Evolutionary conservation across 2,113 vertebrate species (phyloP).

Genomic region (Nestor notabilis): DNA sequence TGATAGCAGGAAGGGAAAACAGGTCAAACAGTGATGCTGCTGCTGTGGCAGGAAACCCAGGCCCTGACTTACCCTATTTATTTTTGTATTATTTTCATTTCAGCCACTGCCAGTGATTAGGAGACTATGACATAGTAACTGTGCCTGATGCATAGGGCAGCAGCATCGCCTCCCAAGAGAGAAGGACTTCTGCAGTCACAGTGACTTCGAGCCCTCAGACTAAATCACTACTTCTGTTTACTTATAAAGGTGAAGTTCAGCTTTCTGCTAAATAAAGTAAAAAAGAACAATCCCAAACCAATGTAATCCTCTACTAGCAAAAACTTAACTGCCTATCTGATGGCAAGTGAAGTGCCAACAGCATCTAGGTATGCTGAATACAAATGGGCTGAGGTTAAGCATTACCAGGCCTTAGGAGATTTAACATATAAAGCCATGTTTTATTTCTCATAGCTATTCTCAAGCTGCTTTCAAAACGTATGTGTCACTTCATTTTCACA

Average conservation of each 20-base stretch:
- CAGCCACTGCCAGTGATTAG: neutral
- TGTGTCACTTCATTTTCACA: neutral
- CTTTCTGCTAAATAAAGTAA: neutral
- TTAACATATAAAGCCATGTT: neutral
- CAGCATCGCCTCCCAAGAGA: neutral
- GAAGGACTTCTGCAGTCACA: neutral
- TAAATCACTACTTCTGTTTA: neutral
- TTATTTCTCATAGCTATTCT: neutral
- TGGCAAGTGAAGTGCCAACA: neutral
- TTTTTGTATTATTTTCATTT: fast-evolving
- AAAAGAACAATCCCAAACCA: neutral
- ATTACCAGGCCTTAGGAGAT: neutral
- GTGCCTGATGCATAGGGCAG: neutral
- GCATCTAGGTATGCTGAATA: neutral
- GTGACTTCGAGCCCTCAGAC: fast-evolving
- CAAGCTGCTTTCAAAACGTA: neutral
- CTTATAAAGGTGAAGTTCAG: neutral
- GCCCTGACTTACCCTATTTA: neutral
- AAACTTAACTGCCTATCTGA: neutral
- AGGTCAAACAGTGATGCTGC: neutral
- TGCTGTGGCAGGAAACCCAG: neutral
- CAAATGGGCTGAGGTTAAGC: neutral
- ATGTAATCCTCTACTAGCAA: neutral
- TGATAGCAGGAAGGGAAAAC: neutral
- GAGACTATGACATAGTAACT: neutral